These are phyloP conservation scores for Potorous gilbertii DNA, from an alignment of 2,797 vertebrate species.

Conservation along the genomic window DNA sequence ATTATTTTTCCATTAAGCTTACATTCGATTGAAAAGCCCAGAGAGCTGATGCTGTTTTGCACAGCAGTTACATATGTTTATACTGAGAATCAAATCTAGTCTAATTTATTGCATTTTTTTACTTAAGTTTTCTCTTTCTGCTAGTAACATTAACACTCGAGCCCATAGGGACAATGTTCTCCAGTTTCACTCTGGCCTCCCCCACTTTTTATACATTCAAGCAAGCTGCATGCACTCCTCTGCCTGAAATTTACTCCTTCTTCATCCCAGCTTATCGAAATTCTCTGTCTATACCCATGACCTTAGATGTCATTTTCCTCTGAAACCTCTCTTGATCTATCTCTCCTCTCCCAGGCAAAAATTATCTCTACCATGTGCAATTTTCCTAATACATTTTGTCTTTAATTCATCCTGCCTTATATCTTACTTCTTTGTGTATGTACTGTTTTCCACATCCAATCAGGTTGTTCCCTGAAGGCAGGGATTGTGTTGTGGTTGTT, in stretches of 20 bases:
- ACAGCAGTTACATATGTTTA: neutral
- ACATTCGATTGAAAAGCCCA: slow-evolving; percentile 19
- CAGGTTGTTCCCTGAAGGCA: neutral
- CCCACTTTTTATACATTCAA: neutral
- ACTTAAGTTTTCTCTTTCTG: neutral
- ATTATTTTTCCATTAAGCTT: slow-evolving; percentile 46
- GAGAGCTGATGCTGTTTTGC: neutral
- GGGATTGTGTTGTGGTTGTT: neutral
- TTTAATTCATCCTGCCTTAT: neutral
- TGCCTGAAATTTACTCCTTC: neutral
- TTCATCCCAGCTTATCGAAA: neutral
- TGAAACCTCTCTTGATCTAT: neutral
- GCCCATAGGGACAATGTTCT: neutral
- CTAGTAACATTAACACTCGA: neutral
- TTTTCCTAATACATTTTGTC: neutral
- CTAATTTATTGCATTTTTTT: neutral
- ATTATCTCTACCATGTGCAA: neutral
- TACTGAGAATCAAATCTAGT: neutral
- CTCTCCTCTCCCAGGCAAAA: neutral
- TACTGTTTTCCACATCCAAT: neutral
- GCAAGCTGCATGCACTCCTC: neutral
- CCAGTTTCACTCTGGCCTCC: neutral
- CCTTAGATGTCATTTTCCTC: neutral
- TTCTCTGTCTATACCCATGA: neutral
- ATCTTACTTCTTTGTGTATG: neutral